phyloP scores from a whole-genome alignment of 2,113 vertebrate species.

The Cercocebus atys region DNA sequence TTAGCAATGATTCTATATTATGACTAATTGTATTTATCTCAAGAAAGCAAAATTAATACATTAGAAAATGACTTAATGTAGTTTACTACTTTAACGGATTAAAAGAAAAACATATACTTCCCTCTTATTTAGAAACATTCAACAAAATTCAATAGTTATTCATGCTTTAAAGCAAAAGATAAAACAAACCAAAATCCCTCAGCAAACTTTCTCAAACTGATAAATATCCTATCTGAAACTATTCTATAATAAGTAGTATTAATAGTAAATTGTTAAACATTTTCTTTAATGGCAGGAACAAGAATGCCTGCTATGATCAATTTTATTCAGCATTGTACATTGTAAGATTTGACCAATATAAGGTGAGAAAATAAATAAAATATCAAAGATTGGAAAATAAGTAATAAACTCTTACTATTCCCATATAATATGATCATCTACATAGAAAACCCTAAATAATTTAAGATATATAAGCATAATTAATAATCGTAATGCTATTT shows the following conservation, averaged over 20 bases:
- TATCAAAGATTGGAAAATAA: background rate
- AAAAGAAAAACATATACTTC: background rate
- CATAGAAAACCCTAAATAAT: background rate
- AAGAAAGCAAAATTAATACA: background rate
- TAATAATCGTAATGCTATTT: background rate
- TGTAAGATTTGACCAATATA: background rate
- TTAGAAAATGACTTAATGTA: background rate
- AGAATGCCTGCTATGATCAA: background rate
- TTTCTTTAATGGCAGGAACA: background rate
- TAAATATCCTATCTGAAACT: constrained; percentile 15
- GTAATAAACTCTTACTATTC: background rate
- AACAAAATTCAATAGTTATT: background rate
- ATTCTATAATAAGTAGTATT: background rate
- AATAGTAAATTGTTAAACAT: background rate
- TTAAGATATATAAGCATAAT: background rate
- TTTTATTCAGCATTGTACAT: background rate
- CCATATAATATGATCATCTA: background rate
- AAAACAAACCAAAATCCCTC: background rate
- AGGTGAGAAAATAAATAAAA: background rate
- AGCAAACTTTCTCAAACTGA: background rate
- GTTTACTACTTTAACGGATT: background rate
- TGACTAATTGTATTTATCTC: background rate
- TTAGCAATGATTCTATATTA: background rate
- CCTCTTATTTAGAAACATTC: background rate
- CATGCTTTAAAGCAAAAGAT: background rate